Evolutionary conservation across 2,797 vertebrate species (phyloP), one percentile per base, ranked within the genome.

Genomic region (Hydrolagus colliei): DNA sequence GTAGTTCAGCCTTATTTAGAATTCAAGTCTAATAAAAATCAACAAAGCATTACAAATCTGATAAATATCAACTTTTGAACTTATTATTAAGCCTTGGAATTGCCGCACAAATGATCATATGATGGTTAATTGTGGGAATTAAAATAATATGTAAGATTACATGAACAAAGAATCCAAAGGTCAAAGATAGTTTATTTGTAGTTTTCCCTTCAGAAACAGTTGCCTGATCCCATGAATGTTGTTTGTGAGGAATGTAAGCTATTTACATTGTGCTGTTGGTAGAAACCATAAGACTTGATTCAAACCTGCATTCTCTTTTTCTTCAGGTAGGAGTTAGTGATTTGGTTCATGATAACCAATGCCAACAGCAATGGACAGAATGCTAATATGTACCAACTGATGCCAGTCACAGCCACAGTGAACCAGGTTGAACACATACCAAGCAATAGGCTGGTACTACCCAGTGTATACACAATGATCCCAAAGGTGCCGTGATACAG

Each of bases 381-480:
- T 9, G 92, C 92, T 0, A 93, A 89, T 3, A 98, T 89, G 91
- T 98, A 98, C 97, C 97, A 99, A 72, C 88, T 86, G 59, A 88
- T 72, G 0, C 93, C 91, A 0, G 91, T 90, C 72, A 97, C 95
- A 0, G 90, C 88, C 1, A 90, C 86, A 0, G 92, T 94, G 89
- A 98, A 99, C 98, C 98, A 99, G 27, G 92, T 85, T 0, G 98
- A 98, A 86, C 93, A 94, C 93, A 96, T 93, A 86, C 97, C 98
- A 62, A 99, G 89, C 79, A 97, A 88, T 82, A 99, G 91, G 90
- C 96, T 99, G 88, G 87, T 73, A 4, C 94, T 93, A 86, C 96
- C 96, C 61, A 99, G 91, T 88, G 98, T 92, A 90, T 98, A 97
- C 0, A 94, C 93, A 88, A 98, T 90, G 5, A 99, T 92, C 79